Evolutionary conservation across 1,140 invertebrate genomes (phyloP), one percentile per base, ranked within the genome.

Genomic region (Zaprionus camerounensis): DNA sequence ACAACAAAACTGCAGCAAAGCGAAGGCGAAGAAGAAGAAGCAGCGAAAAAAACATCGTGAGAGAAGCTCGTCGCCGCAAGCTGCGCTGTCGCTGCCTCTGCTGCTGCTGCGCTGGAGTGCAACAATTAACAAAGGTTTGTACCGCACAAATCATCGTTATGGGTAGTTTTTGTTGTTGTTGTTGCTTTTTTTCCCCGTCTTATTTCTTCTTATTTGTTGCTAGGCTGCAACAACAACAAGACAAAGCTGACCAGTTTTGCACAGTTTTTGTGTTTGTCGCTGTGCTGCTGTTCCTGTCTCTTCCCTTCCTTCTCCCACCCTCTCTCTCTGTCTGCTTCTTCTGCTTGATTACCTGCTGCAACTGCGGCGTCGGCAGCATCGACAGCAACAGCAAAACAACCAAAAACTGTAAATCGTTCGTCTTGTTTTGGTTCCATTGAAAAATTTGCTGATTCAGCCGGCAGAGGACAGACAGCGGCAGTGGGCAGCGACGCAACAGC

Each of bases 351-450:
- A 71, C 69, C 69, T 72, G 74, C 70, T 78, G 76, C 75, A 77
- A 62, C 61, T 57, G 26, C 71, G 62, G 38, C 67, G 56, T 46
- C 34, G 71, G 71, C 58, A 75, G 28, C 56, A 66, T 44, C 64
- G 58, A 64, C 44, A 65, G 65, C 46, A 41, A 53, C 17, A 62
- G 34, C 59, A 71, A 57, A 44, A 63, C n/a, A 71, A 72, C 69
- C 51, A 65, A 75, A 75, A 84, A 80, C 72, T 78, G 79, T 87
- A 86, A 87, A 86, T 80, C 66, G 76, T 65, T 82, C 63, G 80
- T 62, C 58, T 75, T 66, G 69, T 64, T 76, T 72, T 76, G 64
- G 49, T 76, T 71, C 78, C 82, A 85, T 86, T 80, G 76, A 86
- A 82, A 71, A 75, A 82, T 71, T 82, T 68, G 79, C 82, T 76